Evolutionary conservation across 1,140 invertebrate genomes (phyloP), one percentile per base, ranked within the genome.

Genomic region (Homarus americanus): DNA sequence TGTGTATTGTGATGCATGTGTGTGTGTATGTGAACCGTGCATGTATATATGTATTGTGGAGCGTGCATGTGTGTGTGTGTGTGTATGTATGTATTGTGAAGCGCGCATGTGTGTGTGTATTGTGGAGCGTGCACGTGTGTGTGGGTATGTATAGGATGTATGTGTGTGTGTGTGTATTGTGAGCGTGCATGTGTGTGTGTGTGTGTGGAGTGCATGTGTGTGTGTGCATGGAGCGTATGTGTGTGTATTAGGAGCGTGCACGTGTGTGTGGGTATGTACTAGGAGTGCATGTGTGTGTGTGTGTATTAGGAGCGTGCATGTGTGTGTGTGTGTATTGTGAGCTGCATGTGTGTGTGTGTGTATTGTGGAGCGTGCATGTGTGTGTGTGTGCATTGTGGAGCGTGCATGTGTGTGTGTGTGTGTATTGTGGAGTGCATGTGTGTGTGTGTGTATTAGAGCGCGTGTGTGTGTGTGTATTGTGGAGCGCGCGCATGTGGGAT

Each of bases 1-100:
- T n/a, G n/a, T n/a, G n/a, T n/a, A n/a, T n/a, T n/a, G n/a, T n/a
- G n/a, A n/a, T n/a, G n/a, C n/a, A n/a, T n/a, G n/a, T n/a, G n/a
- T n/a, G n/a, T 63, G 53, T 63, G 53, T 63, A 24, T 63, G 53
- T 63, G 53, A n/a, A n/a, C n/a, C 24, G 53, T 63, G 53, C 24
- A 24, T 63, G 53, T 63, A 24, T 63, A 24, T 63, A 32, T 72
- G 69, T 72, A 34, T 72, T n/a, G 28, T n/a, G 4, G 69, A 34
- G 73, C 17, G 73, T 76, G 73, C 36, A 34, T 76, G 73, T 12
- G 73, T 38, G 73, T 12, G 2, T 28, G 69, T 72, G 69, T 72
- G 69, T 72, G 69, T 72, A 32, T 10, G 69, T 34, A 32, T 28
- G 3, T 63, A 12, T 63, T n/a, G n/a, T n/a, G n/a, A n/a, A n/a